Conservation (phyloP, 2,888 invertebrate genomes). For the Tromatobia lineatoria region DNA sequence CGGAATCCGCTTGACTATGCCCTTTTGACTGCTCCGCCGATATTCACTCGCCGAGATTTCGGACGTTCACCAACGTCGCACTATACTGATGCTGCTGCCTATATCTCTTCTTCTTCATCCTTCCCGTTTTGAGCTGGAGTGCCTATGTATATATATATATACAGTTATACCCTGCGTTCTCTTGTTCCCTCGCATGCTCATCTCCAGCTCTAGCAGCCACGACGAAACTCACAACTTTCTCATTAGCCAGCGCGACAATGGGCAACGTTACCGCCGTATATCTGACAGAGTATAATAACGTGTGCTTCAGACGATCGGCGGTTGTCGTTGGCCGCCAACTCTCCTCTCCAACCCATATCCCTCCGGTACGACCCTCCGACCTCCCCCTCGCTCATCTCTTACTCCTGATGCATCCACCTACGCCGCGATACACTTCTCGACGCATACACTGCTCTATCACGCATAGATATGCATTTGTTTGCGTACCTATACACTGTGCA, state of each 20-base stretch:
- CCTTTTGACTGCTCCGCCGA: slow-evolving; percentile 46
- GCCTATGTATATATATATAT: background rate
- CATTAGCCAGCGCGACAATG: slow-evolving; percentile 83
- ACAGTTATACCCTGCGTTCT: slow-evolving; percentile 21
- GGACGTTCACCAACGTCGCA: slow-evolving; percentile 24
- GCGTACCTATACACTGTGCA: slow-evolving; percentile 9
- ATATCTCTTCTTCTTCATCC: slow-evolving; percentile 30
- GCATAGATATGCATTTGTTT: slow-evolving; percentile 66
- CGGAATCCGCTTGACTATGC: slow-evolving; percentile 24
- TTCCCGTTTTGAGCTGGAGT: slow-evolving; percentile 35
- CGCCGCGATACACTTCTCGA: slow-evolving; percentile 26
- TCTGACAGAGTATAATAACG: slow-evolving; percentile 79
- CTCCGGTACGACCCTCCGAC: slow-evolving; percentile 58
- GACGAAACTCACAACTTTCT: slow-evolving; percentile 79
- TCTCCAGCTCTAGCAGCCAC: slow-evolving; percentile 27
- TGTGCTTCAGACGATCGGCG: slow-evolving; percentile 79
- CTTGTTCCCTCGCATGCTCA: slow-evolving; percentile 16
- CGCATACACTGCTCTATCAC: slow-evolving; percentile 44
- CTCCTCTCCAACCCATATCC: slow-evolving; percentile 36
- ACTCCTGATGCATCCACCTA: slow-evolving; percentile 48
- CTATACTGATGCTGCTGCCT: slow-evolving; percentile 11
- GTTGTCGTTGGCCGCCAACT: slow-evolving; percentile 76
- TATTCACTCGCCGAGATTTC: slow-evolving; percentile 54
- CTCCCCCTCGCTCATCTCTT: slow-evolving; percentile 63
- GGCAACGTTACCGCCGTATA: slow-evolving; percentile 75